These are phyloP conservation scores for Caenorhabditis virilis DNA, from an alignment of 2,888 invertebrate species.

Conservation along the genomic window DNA sequence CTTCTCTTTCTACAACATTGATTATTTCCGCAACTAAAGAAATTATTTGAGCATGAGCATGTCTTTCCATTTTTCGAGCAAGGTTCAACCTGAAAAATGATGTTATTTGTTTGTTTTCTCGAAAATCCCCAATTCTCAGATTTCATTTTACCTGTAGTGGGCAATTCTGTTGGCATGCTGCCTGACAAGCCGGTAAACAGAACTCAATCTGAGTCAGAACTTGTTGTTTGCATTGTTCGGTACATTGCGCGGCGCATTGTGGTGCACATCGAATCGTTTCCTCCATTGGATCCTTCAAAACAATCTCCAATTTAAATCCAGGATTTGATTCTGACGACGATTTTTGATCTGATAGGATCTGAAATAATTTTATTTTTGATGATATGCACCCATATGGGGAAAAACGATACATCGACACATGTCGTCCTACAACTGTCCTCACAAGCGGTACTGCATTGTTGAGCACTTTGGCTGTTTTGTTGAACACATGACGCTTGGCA, in stretches of 20 bases:
- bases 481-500: slow-evolving; percentile 40
- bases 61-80: slow-evolving; percentile 31
- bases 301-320: slow-evolving; percentile 40
- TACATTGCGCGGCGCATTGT: slow-evolving; percentile 41
- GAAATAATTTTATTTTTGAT: slow-evolving; percentile 8
- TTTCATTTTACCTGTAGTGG: slow-evolving; percentile 25
- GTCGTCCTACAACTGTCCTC: slow-evolving; percentile 37
- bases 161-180: slow-evolving; percentile 44
- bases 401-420: slow-evolving; percentile 18
- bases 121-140: neutral
- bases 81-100: slow-evolving; percentile 37
- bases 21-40: slow-evolving; percentile 43
- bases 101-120: slow-evolving; percentile 3
- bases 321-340: slow-evolving; percentile 3
- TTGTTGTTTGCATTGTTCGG: slow-evolving; percentile 36
- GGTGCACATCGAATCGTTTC: slow-evolving; percentile 42
- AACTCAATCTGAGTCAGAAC: slow-evolving; percentile 32
- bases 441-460: slow-evolving; percentile 38
- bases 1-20: slow-evolving; percentile 49
- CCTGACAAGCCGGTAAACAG: slow-evolving; percentile 40
- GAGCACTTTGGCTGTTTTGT: slow-evolving; percentile 30
- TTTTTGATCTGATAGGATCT: neutral
- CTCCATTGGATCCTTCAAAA: slow-evolving; percentile 44
- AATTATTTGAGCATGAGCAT: slow-evolving; percentile 40
- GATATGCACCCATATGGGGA: slow-evolving; percentile 16